Evolutionary conservation across 2,797 vertebrate species (phyloP).

Genomic region (Chelon auratus): DNA sequence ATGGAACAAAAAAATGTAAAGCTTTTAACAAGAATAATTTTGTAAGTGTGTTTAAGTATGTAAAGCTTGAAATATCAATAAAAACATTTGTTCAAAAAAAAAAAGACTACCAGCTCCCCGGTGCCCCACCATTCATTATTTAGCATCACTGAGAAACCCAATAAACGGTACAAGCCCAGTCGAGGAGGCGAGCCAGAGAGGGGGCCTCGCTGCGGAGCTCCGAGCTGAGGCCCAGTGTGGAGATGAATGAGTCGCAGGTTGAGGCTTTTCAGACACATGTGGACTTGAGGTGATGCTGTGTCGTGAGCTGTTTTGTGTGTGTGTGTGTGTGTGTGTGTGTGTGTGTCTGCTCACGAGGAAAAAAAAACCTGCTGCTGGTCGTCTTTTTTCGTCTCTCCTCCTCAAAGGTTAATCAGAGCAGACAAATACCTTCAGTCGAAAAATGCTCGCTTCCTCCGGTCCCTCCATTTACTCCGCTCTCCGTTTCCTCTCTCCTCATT

Average conservation of each 20-base stretch:
- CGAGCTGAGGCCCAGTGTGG: constrained; percentile 16
- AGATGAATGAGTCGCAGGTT: constrained; percentile 10
- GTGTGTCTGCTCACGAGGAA: background rate
- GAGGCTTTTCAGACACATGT: background rate
- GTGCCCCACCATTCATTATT: constrained; percentile 61
- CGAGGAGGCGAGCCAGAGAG: constrained; percentile 7
- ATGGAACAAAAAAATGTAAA: too few species aligned
- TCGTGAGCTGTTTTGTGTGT: background rate
- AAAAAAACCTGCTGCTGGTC: constrained; percentile 9
- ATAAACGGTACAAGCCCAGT: constrained; percentile 28
- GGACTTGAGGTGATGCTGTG: background rate
- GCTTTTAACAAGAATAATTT: too few species aligned
- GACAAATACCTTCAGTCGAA: constrained; percentile 43
- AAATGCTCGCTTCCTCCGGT: constrained; percentile 40
- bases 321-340: background rate
- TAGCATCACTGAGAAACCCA: constrained; percentile 49
- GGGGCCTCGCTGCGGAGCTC: constrained; percentile 38
- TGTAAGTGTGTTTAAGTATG: too few species aligned
- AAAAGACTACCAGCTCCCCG: constrained; percentile 53
- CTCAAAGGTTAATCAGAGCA: constrained; percentile 33
- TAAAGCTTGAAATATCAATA: too few species aligned
- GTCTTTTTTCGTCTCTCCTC: constrained; percentile 1
- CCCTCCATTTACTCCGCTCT: constrained; percentile 44
- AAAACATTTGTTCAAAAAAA: too few species aligned
- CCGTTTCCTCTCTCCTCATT: constrained; percentile 54